Evolutionary conservation across 2,888 invertebrate species (phyloP), one percentile per base, ranked within the genome.

Genomic region (Dascillus cervinus): DNA sequence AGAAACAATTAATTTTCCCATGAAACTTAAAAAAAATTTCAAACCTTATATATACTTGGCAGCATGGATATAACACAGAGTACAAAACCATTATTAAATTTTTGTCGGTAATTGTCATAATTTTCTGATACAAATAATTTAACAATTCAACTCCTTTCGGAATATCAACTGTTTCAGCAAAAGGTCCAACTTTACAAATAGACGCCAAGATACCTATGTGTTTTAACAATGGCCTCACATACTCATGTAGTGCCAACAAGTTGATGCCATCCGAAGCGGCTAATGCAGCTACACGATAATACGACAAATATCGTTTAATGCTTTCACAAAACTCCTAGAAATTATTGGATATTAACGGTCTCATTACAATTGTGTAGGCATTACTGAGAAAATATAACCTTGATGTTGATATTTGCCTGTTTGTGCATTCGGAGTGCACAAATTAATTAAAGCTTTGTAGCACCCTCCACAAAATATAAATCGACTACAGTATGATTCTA

Each of bases 71-170:
- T 8, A 65, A 46, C 9, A 62, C 49, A 1, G 62, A 56, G 50
- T 74, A 79, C 39, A 79, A 64, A 1, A 74, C 70, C 13, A 67
- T 56, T 2, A 75, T 68, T 0, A 75, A 68, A 15, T 67, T 66
- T 15, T 65, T 66, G 47, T 77, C 72, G 1, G 74, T 75, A 12
- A 77, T 65, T 41, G 69, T 60, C 1, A 73, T 70, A 26, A 77
- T 73, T 56, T 77, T 75, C 32, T 73, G 69, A 52, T 79, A 81
- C 33, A 81, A 62, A 50, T 77, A 77, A 19, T 78, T 76, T 58
- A 81, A 68, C 17, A 81, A 60, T 13, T 72, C 73, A 0, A 73
- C 74, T 2, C 79, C 79, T 43, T 65, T 52, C 1, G 58, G 60
- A 13, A 57, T 51, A 21, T 50, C 41, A 21, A 53, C 51, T 1